Percentiles rank a stretch among this genome's conserved stretches.
These are phyloP conservation scores for Zenarchopterus dispar DNA, from an alignment of 2,797 vertebrate species.

Conservation along the genomic window DNA sequence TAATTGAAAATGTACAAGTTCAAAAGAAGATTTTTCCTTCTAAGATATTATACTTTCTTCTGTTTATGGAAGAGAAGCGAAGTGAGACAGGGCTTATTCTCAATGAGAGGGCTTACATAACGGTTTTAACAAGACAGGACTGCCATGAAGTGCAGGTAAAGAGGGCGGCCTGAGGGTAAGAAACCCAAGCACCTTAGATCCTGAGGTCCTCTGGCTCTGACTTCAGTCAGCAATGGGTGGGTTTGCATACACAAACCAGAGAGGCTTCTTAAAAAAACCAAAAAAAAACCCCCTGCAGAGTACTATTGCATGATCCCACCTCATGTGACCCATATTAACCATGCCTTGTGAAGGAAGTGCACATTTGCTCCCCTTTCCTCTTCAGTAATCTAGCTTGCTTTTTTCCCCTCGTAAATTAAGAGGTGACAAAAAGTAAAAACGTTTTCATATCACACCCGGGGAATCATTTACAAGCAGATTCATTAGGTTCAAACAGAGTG, in stretches of 20 bases:
- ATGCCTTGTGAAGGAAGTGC: too few relatives aligned
- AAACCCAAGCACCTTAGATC: constrained; percentile 33
- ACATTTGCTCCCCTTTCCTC: background rate
- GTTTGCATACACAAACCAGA: too few relatives aligned
- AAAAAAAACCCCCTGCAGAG: too few relatives aligned
- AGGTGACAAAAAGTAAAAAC: constrained; percentile 17
- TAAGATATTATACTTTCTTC: background rate
- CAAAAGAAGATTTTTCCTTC: too few relatives aligned
- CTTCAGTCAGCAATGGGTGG: constrained; percentile 21
- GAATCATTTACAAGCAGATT: constrained; percentile 40
- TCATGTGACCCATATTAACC: too few relatives aligned
- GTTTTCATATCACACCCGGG: constrained; percentile 41
- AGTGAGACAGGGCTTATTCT: constrained; percentile 38
- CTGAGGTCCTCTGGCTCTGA: constrained; percentile 49
- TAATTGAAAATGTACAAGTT: too few relatives aligned
- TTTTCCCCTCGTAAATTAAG: constrained; percentile 22
- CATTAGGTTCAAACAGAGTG: constrained; percentile 43
- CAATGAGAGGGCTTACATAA: constrained; percentile 58
- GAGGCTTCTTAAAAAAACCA: too few relatives aligned
- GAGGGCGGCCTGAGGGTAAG: constrained; percentile 33
- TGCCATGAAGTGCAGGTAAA: constrained; percentile 41
- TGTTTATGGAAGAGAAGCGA: constrained; percentile 10
- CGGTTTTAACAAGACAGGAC: constrained; percentile 35
- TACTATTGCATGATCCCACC: too few relatives aligned
- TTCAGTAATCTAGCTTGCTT: background rate